Evolutionary conservation across 2,888 invertebrate genomes (phyloP).

Genomic region (Tenthredo livida): DNA sequence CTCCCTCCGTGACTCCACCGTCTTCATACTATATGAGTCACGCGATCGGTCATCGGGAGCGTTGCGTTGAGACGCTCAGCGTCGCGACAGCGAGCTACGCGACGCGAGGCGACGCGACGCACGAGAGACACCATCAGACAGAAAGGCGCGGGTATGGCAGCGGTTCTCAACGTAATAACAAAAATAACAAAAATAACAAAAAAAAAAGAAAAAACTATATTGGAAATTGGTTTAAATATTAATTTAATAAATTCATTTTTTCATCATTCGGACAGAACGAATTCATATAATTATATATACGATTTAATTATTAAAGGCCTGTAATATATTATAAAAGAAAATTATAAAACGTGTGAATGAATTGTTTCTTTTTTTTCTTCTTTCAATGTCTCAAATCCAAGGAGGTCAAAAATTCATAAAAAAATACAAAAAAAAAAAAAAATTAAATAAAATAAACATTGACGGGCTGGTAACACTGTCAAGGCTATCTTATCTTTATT

Average conservation of each 20-base stretch:
- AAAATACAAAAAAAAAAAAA: neutral
- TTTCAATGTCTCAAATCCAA: neutral
- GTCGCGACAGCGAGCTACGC: neutral
- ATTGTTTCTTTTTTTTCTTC: neutral
- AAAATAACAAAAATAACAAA: neutral
- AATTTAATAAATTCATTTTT: too few species aligned
- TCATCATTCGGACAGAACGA: neutral
- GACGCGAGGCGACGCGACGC: neutral
- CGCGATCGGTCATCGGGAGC: constrained; percentile 32
- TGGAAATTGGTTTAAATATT: neutral
- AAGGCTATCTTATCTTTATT: neutral
- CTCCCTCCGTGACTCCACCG: constrained; percentile 4
- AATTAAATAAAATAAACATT: neutral
- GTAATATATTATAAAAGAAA: neutral
- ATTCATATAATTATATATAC: too few species aligned
- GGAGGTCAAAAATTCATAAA: neutral
- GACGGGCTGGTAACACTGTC: neutral
- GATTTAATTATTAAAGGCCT: too few species aligned
- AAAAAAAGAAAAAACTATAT: neutral
- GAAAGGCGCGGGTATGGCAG: constrained; percentile 13
- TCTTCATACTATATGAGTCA: constrained; percentile 20
- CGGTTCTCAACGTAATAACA: neutral
- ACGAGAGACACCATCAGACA: constrained; percentile 18
- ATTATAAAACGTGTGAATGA: neutral
- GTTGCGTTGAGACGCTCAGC: neutral